A percentile compares a stretch with the other conserved stretches of the same genome.
phyloP scores from a whole-genome alignment of 2,888 invertebrate species.

The Drosophila setosimentum region DNA sequence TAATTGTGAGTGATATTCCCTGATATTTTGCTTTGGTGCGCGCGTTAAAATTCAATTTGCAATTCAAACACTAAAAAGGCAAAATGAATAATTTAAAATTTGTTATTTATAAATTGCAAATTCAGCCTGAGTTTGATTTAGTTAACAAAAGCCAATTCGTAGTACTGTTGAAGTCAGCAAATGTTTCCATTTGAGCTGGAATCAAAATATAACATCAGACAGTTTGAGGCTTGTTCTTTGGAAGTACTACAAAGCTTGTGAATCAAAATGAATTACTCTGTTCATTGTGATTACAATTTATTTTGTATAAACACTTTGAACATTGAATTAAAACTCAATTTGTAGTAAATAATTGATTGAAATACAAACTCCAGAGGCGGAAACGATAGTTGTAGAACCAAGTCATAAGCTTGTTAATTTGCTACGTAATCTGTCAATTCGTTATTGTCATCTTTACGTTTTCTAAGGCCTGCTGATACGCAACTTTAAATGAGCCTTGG shows the following conservation, averaged over 20 bases:
- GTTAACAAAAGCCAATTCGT: neutral
- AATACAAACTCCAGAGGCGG: neutral
- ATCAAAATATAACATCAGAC: neutral
- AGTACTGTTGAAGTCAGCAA: neutral
- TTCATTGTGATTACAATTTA: neutral
- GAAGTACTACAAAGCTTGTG: neutral
- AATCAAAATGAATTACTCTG: neutral
- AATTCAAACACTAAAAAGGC: neutral
- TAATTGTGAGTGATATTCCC: conserved; percentile 14
- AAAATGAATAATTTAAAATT: conserved; percentile 9
- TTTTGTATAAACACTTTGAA: neutral
- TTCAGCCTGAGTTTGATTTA: conserved; percentile 31
- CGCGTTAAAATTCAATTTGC: conserved; percentile 39
- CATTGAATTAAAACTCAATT: neutral
- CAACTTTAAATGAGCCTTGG: neutral
- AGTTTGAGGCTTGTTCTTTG: neutral
- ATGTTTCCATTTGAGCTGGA: neutral
- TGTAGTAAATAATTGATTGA: neutral
- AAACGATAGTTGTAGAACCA: neutral
- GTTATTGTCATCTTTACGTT: neutral
- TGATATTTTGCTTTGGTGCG: neutral
- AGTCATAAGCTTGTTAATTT: neutral
- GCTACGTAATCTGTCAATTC: neutral
- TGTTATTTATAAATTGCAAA: conserved; percentile 26
- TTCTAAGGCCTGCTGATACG: neutral